Evolutionary conservation across 2,797 vertebrate genomes (phyloP), one percentile per base, ranked within the genome.

Genomic region (Clarias platycephalus): DNA sequence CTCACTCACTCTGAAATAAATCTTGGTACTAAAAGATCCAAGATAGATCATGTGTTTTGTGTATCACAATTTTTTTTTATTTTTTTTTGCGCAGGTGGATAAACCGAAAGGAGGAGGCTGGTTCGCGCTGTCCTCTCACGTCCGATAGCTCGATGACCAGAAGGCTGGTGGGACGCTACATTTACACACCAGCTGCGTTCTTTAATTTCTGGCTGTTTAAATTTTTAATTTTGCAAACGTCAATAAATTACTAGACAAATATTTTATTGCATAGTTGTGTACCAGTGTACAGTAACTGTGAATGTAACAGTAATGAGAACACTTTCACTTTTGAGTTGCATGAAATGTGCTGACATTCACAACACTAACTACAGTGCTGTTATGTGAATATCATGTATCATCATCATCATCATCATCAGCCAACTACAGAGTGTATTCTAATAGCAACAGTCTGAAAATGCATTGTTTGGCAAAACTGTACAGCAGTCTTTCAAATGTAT

Each of bases 101-200:
- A 95, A 92, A 87, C 91, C 90, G 68, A 95, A 91, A 79, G 94
- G 92, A 91, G 96, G 94, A 57, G 95, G 96, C 18, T 98, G 97
- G 96, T 98, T 98, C 90, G 93, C 96, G 1, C 89, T 97, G 88
- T 96, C 96, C 13, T 87, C 93, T 78, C 96, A 97, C 0, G 4
- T 96, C 22, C 92, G 89, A 78, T 96, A 85, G 37, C 55, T 60
- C 5, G 40, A 80, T 8, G 57, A 44, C 20, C n/a, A 26, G n/a
- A 31, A 53, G 26, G n/a, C 31, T 22, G 9, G 18, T 1, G 26
- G 40, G 62, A 80, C 2, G 12, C 77, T 66, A 24, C 40, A 80
- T 24, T 34, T 7, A 9, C 44, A 71, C 57, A 34, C 20, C 26
- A 34, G 44, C 37, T 70, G 28, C 12, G 5, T 79, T 37, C n/a